Evolutionary conservation across 2,888 invertebrate species (phyloP), one percentile per base, ranked within the genome.

Genomic region (Boloria euphrosyne): DNA sequence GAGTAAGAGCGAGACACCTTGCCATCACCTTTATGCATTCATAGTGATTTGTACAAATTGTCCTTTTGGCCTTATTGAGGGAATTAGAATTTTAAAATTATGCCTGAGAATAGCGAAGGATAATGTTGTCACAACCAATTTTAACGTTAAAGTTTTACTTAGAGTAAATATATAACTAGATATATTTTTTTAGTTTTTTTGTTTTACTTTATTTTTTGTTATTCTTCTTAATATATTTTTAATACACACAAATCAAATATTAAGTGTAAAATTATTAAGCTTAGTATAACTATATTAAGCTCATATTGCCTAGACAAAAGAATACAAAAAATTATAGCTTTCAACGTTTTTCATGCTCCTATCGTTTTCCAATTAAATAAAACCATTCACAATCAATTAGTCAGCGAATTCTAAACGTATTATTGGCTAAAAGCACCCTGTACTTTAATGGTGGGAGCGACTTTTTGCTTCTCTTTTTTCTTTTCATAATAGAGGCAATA

Each of bases 401-500:
- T 89, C 87, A 89, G 89, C 89, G 80, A 82, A 86, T 87, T 81
- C 79, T 76, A 78, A 82, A 82, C 75, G 78, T 77, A 82, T 87
- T 83, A 84, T 83, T 83, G 79, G 80, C 81, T 84, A 82, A 86
- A 87, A 85, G 83, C 83, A 76, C 76, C 78, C 79, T 81, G 80
- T 80, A 76, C 76, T 68, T 80, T 81, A 79, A 82, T 80, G 76
- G 79, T 81, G 78, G 85, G 80, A 81, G 86, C 80, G 78, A 78
- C 86, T 86, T 89, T 87, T 86, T 84, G 86, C 84, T 81, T 79
- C 71, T 76, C 79, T 80, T 71, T 75, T 75, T 79, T 81, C 86
- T 85, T 84, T 85, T 85, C 80, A 84, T 88, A 86, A 87, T 86
- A 80, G 84, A 82, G 89, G 86, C 84, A 90, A 88, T 88, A 86